Base-by-base conservation (phyloP, 2,113 vertebrate species). In the Lucifuga dentata region DNA sequence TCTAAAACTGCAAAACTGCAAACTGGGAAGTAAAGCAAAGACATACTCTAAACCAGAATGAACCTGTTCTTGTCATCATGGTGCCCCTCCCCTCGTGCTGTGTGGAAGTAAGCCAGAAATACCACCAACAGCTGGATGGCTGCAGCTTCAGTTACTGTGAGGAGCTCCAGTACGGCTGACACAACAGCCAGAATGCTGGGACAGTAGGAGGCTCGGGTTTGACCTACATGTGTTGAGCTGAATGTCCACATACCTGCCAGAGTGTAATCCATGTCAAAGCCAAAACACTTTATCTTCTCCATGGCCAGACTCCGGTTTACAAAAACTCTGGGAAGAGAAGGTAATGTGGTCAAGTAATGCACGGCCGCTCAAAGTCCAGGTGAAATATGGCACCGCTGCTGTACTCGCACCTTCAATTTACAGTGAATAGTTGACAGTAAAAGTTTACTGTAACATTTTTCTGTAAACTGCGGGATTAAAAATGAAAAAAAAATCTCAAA, bases 241-340 rank as follows among this genome's bases (percentile, higher is more conserved):
- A 49, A 21, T 21, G 2, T 6, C 8, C 86, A 93, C 95, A 93
- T 81, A 97, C 97, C 96, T 88, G 97, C 97, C 76, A 99, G 93
- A 44, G 97, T 99, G 73, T 99, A 99, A 93, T 99, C 97, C 97
- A 99, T 99, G 89, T 99, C 97, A 93, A 99, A 99, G 67, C 97
- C 97, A 92, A 99, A 98, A 88, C 95, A 97, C 86, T 98, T 98
- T 84, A 99, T 99, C 93, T 98, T 99, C 94, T 98, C 97, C 97
- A 99, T 98, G 76, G 97, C 97, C 93, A 99, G 92, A 91, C 97
- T 99, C 92, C 97, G 95, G 89, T 99, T 99, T 80, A 99, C 97
- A 95, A 99, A 99, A 66, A 99, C 95, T 92, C 97, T 99, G 80
- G 78, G 59, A 45, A 73, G 61, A 77, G 67, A 81, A 71, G 83